Evolutionary conservation across 2,113 vertebrate genomes (phyloP).

Genomic region (Atherinomorus stipes): DNA sequence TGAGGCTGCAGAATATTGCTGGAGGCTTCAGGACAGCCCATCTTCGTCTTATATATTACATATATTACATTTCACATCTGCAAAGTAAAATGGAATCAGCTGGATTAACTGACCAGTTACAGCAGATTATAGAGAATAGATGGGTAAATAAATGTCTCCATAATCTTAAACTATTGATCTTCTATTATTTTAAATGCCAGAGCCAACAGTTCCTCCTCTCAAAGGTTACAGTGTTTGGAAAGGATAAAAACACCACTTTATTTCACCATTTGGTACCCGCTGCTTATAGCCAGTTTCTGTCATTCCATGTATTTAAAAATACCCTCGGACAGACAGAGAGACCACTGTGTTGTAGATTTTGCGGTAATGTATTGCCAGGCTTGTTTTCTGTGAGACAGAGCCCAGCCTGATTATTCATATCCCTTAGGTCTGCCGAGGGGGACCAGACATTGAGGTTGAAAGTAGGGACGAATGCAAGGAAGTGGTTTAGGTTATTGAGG

Average conservation of each 20-base stretch:
- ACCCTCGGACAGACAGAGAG: slow-evolving; percentile 30
- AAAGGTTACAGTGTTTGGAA: not conserved
- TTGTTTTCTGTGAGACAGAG: slow-evolving; percentile 66
- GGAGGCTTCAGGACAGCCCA: too few species aligned
- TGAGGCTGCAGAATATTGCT: not conserved
- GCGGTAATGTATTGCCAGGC: slow-evolving; percentile 30
- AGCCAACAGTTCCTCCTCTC: not conserved
- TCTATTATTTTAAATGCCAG: slow-evolving; percentile 27
- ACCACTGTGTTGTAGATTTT: slow-evolving; percentile 46
- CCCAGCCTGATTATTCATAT: slow-evolving; percentile 67
- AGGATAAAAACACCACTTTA: slow-evolving; percentile 44
- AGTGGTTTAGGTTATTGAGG: slow-evolving; percentile 81
- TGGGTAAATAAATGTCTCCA: slow-evolving; percentile 18
- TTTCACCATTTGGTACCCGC: slow-evolving; percentile 41
- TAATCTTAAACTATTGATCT: slow-evolving; percentile 33
- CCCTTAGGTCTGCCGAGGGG: slow-evolving; percentile 57
- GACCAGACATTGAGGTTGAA: slow-evolving; percentile 64
- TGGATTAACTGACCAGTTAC: slow-evolving; percentile 17
- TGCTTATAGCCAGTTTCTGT: slow-evolving; percentile 35
- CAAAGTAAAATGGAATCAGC: slow-evolving; percentile 57
- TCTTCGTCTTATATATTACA: too few species aligned
- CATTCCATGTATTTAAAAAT: slow-evolving; percentile 57
- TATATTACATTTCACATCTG: slow-evolving; percentile 44
- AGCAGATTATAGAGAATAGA: not conserved
- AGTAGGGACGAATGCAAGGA: slow-evolving; percentile 76